Percentiles rank a stretch among this genome's conserved stretches.
Evolutionary conservation across 2,113 vertebrate species (phyloP).

Genomic region (Poecile atricapillus): DNA sequence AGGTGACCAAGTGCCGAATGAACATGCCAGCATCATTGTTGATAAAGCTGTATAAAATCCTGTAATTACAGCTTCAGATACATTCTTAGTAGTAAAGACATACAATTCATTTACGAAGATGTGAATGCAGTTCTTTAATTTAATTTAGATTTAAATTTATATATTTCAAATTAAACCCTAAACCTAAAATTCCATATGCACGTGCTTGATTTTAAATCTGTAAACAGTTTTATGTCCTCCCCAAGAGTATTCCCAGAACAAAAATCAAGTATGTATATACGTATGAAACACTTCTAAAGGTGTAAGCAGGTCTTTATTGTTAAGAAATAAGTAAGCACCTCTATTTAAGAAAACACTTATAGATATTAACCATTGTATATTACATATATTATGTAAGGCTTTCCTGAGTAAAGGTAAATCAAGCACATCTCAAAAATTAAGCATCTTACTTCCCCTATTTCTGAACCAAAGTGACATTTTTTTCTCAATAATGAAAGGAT

Average conservation of each 20-base stretch:
- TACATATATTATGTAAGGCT: not conserved
- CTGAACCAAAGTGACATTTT: not conserved
- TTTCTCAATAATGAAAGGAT: conserved; percentile 22
- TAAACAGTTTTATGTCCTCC: not conserved
- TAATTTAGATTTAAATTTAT: not conserved
- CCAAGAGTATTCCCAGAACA: not conserved
- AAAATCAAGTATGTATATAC: not conserved
- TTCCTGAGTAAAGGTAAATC: not conserved
- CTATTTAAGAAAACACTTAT: not conserved
- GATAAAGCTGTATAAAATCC: not conserved
- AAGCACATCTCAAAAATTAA: conserved; percentile 44
- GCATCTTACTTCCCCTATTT: conserved; percentile 3
- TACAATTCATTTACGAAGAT: not conserved
- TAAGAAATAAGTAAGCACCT: not conserved
- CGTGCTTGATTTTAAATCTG: not conserved
- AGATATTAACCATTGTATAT: not conserved
- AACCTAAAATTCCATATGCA: not conserved
- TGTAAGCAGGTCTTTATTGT: conserved; percentile 5
- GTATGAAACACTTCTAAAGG: not conserved
- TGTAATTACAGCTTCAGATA: not conserved
- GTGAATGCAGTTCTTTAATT: not conserved
- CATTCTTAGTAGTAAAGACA: not conserved
- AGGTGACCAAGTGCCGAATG: not conserved
- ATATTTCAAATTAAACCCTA: conserved; percentile 7
- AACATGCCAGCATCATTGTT: not conserved